Base-by-base conservation (phyloP, 2,797 vertebrate species). In the Melanogrammus aeglefinus region DNA sequence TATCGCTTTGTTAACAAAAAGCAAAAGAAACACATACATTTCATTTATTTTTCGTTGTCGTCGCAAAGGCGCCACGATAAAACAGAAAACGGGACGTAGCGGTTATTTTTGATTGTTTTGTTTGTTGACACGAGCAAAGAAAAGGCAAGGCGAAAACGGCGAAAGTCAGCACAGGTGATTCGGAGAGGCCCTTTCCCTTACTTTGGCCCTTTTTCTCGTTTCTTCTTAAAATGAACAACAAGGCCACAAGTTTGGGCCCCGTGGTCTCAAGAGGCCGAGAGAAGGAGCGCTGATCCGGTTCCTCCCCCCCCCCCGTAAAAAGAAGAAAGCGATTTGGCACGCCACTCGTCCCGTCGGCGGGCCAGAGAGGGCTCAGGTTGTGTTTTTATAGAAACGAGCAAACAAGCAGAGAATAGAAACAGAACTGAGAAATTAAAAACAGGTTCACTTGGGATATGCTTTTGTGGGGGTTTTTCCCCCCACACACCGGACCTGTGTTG, bases 381-480 rank as follows among this genome's bases (percentile, higher is more conserved):
- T 76, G 24, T 70, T 27, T 27, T 24, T 27, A 27, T 69, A 69
- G n/a, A 69, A 69, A 27, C n/a, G 10, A 69, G 63, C 57, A 9
- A 63, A n/a, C 47, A 24, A 69, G 63, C n/a, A 77, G 38, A 80
- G 77, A 76, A 33, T 33, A 33, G 71, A 72, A 72, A 33, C 16
- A 35, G 27, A 72, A 14, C 4, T 35, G 33, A 16, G 33, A 24
- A 16, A 12, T 18, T 18, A 36, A 36, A 10, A 27, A 14, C 86
- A 79, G 77, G 36, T 83, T 81, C 91, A 83, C 85, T 87, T 89
- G 83, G 90, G 86, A 81, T 86, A 88, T 85, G 90, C 78, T 83
- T 85, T 77, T 16, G 90, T 77, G 83, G n/a, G n/a, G n/a, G 83
- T 86, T 75, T n/a, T 84, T 41, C 4, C 4, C 31, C 31, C 31